Evolutionary conservation across 2,113 vertebrate species (phyloP).

Genomic region (Calyptommatus sinebrachiatus): DNA sequence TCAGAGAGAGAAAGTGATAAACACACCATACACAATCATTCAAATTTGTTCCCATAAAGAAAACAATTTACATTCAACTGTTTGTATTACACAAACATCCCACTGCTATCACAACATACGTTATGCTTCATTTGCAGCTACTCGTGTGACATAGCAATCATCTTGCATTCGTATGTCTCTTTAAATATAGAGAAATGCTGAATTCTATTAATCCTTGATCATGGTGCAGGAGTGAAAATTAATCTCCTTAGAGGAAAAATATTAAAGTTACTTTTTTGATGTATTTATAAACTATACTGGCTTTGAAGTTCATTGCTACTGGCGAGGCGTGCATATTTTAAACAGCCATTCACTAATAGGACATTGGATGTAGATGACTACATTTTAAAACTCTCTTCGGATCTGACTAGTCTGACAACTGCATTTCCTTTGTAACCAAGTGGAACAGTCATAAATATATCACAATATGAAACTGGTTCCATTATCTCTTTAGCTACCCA

Average conservation of each 20-base stretch:
- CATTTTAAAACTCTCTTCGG: conserved; percentile 46
- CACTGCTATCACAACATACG: background rate
- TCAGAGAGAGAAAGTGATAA: background rate
- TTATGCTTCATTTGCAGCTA: conserved; percentile 2
- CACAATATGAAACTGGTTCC: conserved; percentile 11
- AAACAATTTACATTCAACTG: background rate
- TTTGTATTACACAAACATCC: conserved; percentile 6
- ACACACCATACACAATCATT: background rate
- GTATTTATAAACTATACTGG: conserved; percentile 25
- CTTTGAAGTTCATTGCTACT: conserved; percentile 41
- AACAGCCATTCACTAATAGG: background rate
- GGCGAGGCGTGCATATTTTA: conserved; percentile 32
- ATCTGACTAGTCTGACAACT: conserved; percentile 33
- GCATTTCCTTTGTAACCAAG: conserved; percentile 13
- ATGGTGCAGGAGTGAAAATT: conserved; percentile 29
- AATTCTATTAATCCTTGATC: conserved; percentile 9
- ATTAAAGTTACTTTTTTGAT: background rate
- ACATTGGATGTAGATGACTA: conserved; percentile 33
- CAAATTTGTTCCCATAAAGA: too few relatives aligned
- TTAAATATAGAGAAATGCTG: conserved; percentile 27
- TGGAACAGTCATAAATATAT: background rate
- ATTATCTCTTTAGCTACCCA: conserved; percentile 13
- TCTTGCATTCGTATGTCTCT: background rate
- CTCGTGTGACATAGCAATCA: background rate
- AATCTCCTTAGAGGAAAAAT: conserved; percentile 2